These are phyloP conservation scores for Pristionchus mayeri DNA, from an alignment of 2,888 invertebrate genomes.

Conservation along the genomic window DNA sequence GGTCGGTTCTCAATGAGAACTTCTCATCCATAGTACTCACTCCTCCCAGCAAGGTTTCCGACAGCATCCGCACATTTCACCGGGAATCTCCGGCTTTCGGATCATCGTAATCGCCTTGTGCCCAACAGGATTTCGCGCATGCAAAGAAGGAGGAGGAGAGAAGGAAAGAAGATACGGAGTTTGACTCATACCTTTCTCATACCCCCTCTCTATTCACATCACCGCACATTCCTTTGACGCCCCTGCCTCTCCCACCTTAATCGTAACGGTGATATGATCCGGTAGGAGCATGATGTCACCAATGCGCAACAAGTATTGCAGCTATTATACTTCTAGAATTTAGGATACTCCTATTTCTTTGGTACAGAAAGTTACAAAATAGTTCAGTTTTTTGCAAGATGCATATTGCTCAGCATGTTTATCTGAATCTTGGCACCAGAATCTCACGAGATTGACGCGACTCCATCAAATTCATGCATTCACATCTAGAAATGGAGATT, in stretches of 20 bases:
- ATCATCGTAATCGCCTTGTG: not conserved
- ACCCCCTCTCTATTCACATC: not conserved
- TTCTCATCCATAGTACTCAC: no score
- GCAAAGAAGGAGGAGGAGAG: not conserved
- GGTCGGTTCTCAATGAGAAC: no score
- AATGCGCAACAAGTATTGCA: not conserved
- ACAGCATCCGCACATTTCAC: not conserved
- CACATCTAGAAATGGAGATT: slow-evolving; percentile 30
- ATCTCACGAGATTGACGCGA: not conserved
- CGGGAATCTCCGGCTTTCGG: not conserved
- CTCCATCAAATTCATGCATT: not conserved
- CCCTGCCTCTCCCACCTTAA: not conserved
- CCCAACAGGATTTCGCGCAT: slow-evolving; percentile 2
- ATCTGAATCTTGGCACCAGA: not conserved
- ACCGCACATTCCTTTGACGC: not conserved
- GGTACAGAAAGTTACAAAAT: no score
- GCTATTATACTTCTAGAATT: not conserved
- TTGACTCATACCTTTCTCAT: not conserved
- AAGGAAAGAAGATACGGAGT: slow-evolving; percentile 16
- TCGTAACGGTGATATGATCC: slow-evolving; percentile 17
- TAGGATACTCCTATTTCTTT: no score
- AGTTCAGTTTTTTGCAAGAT: no score
- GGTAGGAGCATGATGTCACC: no score
- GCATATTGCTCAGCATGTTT: no score
- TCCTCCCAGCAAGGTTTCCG: no score